These are phyloP conservation scores for Drosophila carrolli DNA, from an alignment of 1,140 invertebrate species.

Conservation along the genomic window DNA sequence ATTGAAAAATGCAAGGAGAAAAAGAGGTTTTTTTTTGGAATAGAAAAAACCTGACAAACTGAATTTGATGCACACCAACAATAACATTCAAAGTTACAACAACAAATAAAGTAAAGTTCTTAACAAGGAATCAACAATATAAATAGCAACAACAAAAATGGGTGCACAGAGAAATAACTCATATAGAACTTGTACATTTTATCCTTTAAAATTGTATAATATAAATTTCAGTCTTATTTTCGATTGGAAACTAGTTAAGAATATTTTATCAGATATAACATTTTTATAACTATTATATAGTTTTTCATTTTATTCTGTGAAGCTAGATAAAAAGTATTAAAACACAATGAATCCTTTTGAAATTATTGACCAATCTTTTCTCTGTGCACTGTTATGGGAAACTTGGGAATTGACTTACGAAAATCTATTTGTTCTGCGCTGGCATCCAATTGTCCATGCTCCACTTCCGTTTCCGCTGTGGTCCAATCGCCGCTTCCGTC, in stretches of 20 bases:
- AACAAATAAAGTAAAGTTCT: conserved; percentile 25
- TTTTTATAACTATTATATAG: neutral
- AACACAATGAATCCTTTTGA: no score
- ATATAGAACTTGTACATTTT: no score
- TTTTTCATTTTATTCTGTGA: no score
- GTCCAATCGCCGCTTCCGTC: conserved; percentile 40
- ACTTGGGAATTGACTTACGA: conserved; percentile 76
- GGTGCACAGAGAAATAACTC: conserved; percentile 14
- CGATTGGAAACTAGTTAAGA: no score
- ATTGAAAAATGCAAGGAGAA: conserved; percentile 47
- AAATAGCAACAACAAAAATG: conserved; percentile 37
- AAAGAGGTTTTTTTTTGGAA: neutral
- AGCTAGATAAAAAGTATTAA: no score
- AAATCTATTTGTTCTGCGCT: conserved; percentile 79
- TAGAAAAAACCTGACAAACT: conserved; percentile 52
- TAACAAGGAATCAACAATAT: conserved; percentile 28
- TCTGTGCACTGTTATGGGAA: conserved; percentile 11
- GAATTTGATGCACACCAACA: conserved; percentile 64
- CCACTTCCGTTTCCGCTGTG: conserved; percentile 40
- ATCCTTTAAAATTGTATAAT: no score
- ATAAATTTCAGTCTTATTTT: no score
- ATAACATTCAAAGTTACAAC: conserved; percentile 33
- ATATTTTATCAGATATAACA: no score
- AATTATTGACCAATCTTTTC: neutral
- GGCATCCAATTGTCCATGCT: conserved; percentile 74